Conservation (phyloP, 2,888 invertebrate species). For the Nephrotoma appendiculata region DNA sequence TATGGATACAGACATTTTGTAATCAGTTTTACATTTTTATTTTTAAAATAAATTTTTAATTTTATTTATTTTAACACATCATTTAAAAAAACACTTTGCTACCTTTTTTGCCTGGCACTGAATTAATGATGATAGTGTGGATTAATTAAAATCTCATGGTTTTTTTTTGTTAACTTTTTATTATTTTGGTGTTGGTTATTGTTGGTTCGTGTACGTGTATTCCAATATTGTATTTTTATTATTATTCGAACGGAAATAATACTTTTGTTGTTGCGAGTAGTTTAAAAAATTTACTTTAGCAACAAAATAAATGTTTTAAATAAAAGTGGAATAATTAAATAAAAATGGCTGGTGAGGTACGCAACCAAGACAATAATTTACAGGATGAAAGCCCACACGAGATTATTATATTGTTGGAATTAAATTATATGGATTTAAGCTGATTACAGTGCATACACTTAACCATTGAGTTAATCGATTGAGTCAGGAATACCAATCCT, state of each 20-base stretch:
- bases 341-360: background rate
- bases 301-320: background rate
- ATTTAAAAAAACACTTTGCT: background rate
- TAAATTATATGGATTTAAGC: background rate
- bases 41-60: background rate
- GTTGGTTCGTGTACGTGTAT: background rate
- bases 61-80: background rate
- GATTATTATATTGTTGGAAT: background rate
- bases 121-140: background rate
- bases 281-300: background rate
- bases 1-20: background rate
- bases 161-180: background rate
- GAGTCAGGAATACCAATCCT: too few species aligned
- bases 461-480: background rate
- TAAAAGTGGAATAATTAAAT: background rate
- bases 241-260: background rate
- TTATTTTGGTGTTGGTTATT: too few species aligned
- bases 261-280: background rate
- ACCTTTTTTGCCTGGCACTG: background rate
- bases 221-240: background rate
- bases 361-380: background rate
- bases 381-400: background rate
- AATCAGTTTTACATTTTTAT: background rate
- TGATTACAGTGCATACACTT: background rate
- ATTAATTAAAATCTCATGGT: background rate